A percentile compares a stretch with the other conserved stretches of the same genome.
These are phyloP conservation scores for Climacteris rufus DNA, from an alignment of 2,113 vertebrate genomes.

Conservation along the genomic window DNA sequence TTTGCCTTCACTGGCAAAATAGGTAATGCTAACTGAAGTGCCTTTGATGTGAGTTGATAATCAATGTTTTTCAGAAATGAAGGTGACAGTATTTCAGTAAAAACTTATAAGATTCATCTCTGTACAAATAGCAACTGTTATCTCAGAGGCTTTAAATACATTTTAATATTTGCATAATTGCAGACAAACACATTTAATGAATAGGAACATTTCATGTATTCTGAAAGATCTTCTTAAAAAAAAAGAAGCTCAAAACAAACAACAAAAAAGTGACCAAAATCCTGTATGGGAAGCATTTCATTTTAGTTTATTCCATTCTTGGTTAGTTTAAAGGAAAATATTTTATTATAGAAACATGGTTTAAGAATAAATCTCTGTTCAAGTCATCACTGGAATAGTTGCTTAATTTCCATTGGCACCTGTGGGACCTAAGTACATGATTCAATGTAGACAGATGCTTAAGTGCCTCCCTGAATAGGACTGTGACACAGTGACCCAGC, in stretches of 20 bases:
- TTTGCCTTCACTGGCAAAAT: background rate
- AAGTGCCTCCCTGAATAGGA: background rate
- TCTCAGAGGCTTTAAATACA: background rate
- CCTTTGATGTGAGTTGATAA: background rate
- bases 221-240: background rate
- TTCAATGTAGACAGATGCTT: background rate
- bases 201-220: background rate
- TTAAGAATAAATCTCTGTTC: background rate
- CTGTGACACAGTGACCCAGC: conserved; percentile 6
- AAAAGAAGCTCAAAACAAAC: background rate
- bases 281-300: background rate
- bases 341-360: background rate
- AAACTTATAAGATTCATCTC: background rate
- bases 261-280: background rate
- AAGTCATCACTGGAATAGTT: background rate
- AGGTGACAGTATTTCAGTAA: background rate
- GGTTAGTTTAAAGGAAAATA: background rate
- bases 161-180: background rate
- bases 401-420: conserved; percentile 15
- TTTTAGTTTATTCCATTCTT: background rate
- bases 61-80: background rate
- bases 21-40: background rate
- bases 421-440: background rate
- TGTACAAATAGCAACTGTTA: background rate
- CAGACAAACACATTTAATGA: background rate